A percentile compares a stretch with the other conserved stretches of the same genome.
phyloP scores from a whole-genome alignment of 2,797 vertebrate species.

The Smutsia temminckii region DNA sequence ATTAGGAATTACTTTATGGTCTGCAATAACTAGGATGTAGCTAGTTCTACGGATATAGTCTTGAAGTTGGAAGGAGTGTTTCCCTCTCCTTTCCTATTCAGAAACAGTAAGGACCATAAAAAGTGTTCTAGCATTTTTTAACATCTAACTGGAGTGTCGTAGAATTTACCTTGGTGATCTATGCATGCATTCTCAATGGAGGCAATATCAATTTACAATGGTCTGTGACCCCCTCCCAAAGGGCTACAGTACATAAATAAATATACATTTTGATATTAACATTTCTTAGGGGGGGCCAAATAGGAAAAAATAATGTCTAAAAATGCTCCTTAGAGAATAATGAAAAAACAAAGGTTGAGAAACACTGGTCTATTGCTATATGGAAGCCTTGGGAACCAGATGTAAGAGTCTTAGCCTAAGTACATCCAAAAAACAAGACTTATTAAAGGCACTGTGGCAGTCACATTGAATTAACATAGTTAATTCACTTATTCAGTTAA shows the following conservation, averaged over 20 bases:
- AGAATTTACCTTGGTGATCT: neutral
- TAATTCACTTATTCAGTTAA: neutral
- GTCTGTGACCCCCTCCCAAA: neutral
- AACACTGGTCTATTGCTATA: neutral
- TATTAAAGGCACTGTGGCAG: neutral
- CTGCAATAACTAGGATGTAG: neutral
- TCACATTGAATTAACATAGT: neutral
- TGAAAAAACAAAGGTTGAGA: neutral
- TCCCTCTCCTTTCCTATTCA: neutral
- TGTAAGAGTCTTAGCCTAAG: neutral
- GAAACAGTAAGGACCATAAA: neutral
- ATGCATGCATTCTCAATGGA: neutral
- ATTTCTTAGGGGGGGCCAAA: neutral
- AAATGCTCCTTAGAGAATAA: neutral
- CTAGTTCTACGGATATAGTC: neutral
- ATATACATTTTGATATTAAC: neutral
- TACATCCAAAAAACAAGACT: neutral
- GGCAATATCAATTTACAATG: neutral
- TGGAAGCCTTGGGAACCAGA: neutral
- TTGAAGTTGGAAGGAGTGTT: neutral
- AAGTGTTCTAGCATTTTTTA: conserved; percentile 11
- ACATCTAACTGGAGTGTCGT: neutral
- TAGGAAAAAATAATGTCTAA: neutral
- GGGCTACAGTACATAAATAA: neutral
- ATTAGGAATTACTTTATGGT: conserved; percentile 4